phyloP scores from a whole-genome alignment of 2,113 vertebrate species.

The Malurus alboscapulatus region DNA sequence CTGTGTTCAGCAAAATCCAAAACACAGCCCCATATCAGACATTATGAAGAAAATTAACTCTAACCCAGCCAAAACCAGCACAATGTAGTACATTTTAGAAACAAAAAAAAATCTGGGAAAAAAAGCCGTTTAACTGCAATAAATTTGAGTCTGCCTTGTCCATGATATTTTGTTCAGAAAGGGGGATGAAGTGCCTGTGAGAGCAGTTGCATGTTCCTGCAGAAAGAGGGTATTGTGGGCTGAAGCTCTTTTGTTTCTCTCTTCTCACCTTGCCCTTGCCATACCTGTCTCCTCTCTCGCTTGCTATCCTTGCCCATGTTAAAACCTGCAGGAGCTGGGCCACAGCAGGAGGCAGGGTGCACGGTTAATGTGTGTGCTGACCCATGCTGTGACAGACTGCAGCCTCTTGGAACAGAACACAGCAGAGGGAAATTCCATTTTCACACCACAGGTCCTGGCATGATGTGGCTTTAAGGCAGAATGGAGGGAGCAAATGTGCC shows the following conservation, averaged over 20 bases:
- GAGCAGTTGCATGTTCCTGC: background rate
- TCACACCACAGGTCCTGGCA: background rate
- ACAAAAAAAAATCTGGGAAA: background rate
- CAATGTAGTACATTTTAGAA: background rate
- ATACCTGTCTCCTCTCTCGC: background rate
- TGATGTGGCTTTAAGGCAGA: background rate
- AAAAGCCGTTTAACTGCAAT: background rate
- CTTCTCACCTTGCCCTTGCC: background rate
- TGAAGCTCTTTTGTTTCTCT: background rate
- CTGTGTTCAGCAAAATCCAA: no score
- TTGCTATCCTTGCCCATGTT: background rate
- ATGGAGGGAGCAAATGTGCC: background rate
- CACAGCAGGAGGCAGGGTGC: background rate
- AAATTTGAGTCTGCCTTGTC: background rate
- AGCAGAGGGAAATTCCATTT: background rate
- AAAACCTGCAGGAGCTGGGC: background rate
- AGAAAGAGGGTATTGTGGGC: background rate
- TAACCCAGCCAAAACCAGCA: no score
- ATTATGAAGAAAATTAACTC: no score
- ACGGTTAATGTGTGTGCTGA: fast-evolving
- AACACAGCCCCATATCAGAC: no score
- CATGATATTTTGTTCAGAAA: background rate
- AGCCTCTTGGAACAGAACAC: background rate
- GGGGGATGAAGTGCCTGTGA: background rate
- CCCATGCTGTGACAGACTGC: background rate